phyloP scores from a whole-genome alignment of 1,140 invertebrate genomes.

The Bombus consobrinus region DNA sequence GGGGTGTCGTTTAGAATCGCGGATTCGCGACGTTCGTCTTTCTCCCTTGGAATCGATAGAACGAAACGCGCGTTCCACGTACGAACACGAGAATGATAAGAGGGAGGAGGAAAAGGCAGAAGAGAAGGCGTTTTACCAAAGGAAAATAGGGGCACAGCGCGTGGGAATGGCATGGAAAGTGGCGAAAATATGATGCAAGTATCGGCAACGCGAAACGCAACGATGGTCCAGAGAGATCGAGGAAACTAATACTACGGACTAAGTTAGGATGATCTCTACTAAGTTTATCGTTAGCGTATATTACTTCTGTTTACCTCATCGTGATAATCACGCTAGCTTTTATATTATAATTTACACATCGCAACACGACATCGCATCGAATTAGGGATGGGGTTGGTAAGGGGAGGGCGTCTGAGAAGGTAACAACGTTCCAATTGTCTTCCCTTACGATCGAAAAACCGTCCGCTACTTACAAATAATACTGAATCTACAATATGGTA shows the following conservation, averaged over 20 bases:
- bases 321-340: conserved; percentile 54
- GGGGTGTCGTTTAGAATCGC: neutral
- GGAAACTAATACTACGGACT: conserved; percentile 67
- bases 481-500: conserved; percentile 65
- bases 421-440: neutral
- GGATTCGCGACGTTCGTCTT: neutral
- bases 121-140: no score
- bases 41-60: neutral
- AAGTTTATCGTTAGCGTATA: conserved; percentile 60
- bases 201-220: conserved; percentile 44
- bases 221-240: conserved; percentile 74
- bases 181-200: neutral
- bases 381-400: neutral
- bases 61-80: neutral
- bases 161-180: neutral
- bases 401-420: conserved; percentile 21
- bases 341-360: conserved; percentile 63
- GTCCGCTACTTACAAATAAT: conserved; percentile 62
- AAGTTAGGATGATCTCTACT: conserved; percentile 41
- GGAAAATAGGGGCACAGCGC: neutral
- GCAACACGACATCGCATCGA: conserved; percentile 46
- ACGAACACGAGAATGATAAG: neutral
- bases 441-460: conserved; percentile 23
- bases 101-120: neutral
- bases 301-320: conserved; percentile 32